Percentiles rank a stretch among this genome's conserved stretches.
phyloP scores from a whole-genome alignment of 2,113 vertebrate species.

The Harpagus bidentatus region DNA sequence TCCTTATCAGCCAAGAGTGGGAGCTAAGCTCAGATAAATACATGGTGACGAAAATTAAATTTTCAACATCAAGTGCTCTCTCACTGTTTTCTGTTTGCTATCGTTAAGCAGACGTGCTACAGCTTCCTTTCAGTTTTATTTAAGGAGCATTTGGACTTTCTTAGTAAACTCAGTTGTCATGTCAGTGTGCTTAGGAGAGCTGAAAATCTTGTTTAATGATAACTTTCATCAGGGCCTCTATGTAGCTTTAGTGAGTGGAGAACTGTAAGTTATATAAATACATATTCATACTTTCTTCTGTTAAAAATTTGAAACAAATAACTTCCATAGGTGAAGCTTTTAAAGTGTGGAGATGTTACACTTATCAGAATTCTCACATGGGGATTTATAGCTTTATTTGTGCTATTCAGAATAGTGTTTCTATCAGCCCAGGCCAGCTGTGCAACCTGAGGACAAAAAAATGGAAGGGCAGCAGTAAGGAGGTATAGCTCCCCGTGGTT shows the following conservation, averaged over 20 bases:
- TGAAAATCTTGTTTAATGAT: slow-evolving; percentile 33
- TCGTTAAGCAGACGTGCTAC: slow-evolving; percentile 34
- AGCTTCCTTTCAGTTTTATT: slow-evolving; percentile 47
- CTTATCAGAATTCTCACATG: neutral
- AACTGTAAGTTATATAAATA: neutral
- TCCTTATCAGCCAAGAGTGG: slow-evolving; percentile 72
- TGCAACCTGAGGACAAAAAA: neutral
- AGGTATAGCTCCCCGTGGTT: neutral
- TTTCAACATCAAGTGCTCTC: slow-evolving; percentile 58
- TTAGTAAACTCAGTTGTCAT: slow-evolving; percentile 1
- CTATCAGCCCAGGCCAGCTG: neutral
- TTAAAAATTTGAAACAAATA: neutral
- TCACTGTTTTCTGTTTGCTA: slow-evolving; percentile 44
- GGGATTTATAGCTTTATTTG: neutral
- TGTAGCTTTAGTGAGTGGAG: neutral
- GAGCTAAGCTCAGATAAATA: slow-evolving; percentile 73
- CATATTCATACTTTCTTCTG: neutral
- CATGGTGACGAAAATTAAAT: slow-evolving; percentile 60
- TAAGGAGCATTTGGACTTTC: slow-evolving; percentile 26
- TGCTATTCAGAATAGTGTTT: neutral
- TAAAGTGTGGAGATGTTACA: neutral
- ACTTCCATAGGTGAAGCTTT: neutral
- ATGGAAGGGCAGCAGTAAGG: neutral
- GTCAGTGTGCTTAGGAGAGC: neutral
- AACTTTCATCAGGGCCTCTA: neutral